phyloP scores from a whole-genome alignment of 2,888 invertebrate species.

The Euclidia mi region DNA sequence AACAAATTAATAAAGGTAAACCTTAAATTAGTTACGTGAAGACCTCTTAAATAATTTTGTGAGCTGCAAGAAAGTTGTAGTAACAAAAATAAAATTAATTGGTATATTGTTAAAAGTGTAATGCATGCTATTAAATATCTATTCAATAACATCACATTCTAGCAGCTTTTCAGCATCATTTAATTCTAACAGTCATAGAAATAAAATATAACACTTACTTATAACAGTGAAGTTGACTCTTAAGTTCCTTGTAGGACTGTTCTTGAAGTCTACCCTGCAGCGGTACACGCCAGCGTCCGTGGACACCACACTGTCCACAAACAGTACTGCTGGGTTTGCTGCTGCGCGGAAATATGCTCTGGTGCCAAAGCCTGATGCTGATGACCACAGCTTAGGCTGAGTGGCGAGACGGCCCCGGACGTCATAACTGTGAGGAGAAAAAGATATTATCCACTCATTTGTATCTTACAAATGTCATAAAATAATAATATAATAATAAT shows the following conservation, averaged over 20 bases:
- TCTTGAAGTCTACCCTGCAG: constrained; percentile 97
- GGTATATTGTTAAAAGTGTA: too few species aligned
- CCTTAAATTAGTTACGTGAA: too few species aligned
- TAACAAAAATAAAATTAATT: too few species aligned
- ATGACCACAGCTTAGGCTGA: constrained; percentile 95
- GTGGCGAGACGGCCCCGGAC: constrained; percentile 93
- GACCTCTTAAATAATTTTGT: too few species aligned
- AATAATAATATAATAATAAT: too few species aligned
- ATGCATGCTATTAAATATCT: too few species aligned
- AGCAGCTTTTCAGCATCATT: too few species aligned
- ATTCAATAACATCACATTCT: too few species aligned
- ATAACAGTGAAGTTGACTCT: constrained; percentile 97
- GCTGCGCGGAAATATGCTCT: constrained; percentile 94
- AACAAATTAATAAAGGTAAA: too few species aligned
- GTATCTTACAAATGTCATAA: neutral
- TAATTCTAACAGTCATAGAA: neutral
- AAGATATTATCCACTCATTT: too few species aligned
- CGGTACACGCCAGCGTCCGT: constrained; percentile 95
- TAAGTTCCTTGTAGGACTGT: constrained; percentile 96
- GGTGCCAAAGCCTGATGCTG: constrained; percentile 92
- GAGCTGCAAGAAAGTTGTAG: too few species aligned
- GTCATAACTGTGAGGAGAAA: constrained; percentile 91
- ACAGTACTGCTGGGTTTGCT: constrained; percentile 93
- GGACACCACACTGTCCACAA: constrained; percentile 93
- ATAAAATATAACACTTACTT: constrained; percentile 92